A percentile compares a stretch with the other conserved stretches of the same genome.
Evolutionary conservation across 2,797 vertebrate species (phyloP).

Genomic region (Argyrosomus regius): DNA sequence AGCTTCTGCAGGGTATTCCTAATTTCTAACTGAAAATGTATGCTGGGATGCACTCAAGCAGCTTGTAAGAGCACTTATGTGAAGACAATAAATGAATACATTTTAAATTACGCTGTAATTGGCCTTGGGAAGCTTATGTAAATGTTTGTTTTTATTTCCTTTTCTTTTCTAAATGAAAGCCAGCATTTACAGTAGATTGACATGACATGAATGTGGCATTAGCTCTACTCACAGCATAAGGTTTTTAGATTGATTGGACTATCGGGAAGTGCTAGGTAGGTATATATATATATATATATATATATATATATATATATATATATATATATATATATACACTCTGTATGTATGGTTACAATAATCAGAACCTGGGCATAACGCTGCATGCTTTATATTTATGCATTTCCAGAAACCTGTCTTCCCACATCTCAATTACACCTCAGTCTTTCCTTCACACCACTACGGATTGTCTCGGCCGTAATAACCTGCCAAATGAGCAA

Average conservation of each 20-base stretch:
- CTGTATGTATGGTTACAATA: slow-evolving; percentile 8
- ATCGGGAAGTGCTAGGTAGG: slow-evolving; percentile 1
- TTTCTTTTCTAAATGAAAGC: slow-evolving; percentile 20
- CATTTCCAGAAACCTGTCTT: slow-evolving; percentile 36
- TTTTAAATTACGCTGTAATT: slow-evolving; percentile 11
- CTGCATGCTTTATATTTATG: slow-evolving; percentile 25
- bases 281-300: too few species aligned
- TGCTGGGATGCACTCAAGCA: neutral
- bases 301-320: too few species aligned
- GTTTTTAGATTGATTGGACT: slow-evolving; percentile 19
- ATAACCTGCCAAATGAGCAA: slow-evolving; percentile 62
- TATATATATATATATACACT: too few species aligned
- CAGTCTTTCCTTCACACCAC: slow-evolving; percentile 42
- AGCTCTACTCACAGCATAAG: slow-evolving; percentile 7
- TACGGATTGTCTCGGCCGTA: slow-evolving; percentile 54
- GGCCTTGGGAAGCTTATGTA: neutral
- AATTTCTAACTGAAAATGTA: slow-evolving; percentile 6
- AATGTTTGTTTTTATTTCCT: neutral
- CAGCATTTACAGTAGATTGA: slow-evolving; percentile 29
- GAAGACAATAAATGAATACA: neutral
- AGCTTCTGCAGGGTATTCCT: slow-evolving; percentile 20
- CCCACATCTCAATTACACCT: slow-evolving; percentile 45
- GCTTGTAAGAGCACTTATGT: neutral
- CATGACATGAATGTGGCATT: slow-evolving; percentile 7
- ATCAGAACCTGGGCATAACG: neutral